Percentiles rank a stretch among this genome's conserved stretches.
phyloP scores from a whole-genome alignment of 53 echinoderm and acorn worm genomes.

The Pentamera pediparva region DNA sequence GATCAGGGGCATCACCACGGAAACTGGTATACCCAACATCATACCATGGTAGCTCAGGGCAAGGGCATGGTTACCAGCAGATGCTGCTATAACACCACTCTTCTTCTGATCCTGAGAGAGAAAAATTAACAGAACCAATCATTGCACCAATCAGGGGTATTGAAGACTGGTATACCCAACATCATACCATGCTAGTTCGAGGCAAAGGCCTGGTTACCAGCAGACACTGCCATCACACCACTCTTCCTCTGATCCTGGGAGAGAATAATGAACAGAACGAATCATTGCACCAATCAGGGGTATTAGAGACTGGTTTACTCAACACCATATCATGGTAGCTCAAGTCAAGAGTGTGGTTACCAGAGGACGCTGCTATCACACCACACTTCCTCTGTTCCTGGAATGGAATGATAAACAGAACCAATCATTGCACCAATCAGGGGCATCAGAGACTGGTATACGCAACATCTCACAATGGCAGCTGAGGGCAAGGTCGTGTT shows the following conservation, averaged over 20 bases:
- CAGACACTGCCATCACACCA: conserved; percentile 92
- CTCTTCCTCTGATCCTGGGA: conserved; percentile 69
- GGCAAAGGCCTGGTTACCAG: conserved; percentile 49
- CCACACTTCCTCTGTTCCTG: too few relatives aligned
- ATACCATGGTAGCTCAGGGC: conserved; percentile 83
- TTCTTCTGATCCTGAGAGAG: conserved; percentile 64
- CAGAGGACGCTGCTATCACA: too few relatives aligned
- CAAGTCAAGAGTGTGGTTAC: background rate
- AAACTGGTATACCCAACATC: conserved; percentile 64
- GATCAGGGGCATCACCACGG: conserved; percentile 93
- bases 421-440: background rate
- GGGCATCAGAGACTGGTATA: too few relatives aligned
- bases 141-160: background rate
- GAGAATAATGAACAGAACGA: background rate
- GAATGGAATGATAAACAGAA: too few relatives aligned
- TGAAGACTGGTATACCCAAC: conserved; percentile 56
- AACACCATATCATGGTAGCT: too few relatives aligned
- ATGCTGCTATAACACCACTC: conserved; percentile 87
- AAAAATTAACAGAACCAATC: background rate
- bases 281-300: background rate
- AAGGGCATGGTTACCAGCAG: conserved; percentile 96
- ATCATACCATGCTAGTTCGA: conserved; percentile 69
- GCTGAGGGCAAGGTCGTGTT: too few relatives aligned
- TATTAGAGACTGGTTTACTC: too few relatives aligned
- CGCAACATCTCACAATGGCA: too few relatives aligned